A percentile compares a stretch with the other conserved stretches of the same genome.
Evolutionary conservation across 2,888 invertebrate genomes (phyloP).

Genomic region (Pycnomerus fuliginosus): DNA sequence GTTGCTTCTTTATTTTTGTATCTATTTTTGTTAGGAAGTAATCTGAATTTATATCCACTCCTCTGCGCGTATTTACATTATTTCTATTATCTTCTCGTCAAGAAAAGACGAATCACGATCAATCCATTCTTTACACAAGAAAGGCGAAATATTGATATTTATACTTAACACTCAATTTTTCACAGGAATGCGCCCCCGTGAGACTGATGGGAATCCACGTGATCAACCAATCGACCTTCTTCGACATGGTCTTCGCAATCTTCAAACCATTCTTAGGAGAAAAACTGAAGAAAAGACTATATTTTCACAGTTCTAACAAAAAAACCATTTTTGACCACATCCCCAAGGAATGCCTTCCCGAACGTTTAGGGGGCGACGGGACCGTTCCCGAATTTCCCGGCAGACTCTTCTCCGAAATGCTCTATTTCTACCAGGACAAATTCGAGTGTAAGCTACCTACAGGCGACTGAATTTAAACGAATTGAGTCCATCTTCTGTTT

Average conservation of each 20-base stretch:
- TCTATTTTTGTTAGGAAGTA: too few species aligned
- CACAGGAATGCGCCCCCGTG: constrained; percentile 77
- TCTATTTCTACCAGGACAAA: constrained; percentile 65
- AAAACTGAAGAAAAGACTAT: constrained; percentile 73
- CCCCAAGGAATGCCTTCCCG: constrained; percentile 60
- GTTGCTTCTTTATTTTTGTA: too few species aligned
- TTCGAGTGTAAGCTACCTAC: constrained; percentile 73
- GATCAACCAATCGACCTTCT: constrained; percentile 83
- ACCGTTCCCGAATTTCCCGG: constrained; percentile 65
- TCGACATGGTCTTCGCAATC: constrained; percentile 81
- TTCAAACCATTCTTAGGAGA: constrained; percentile 87
- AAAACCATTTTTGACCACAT: constrained; percentile 62
- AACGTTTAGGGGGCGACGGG: constrained; percentile 66
- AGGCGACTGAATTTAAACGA: too few species aligned
- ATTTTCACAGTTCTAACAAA: constrained; percentile 56
- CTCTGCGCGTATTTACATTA: too few species aligned
- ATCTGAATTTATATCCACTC: too few species aligned
- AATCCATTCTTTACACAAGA: too few species aligned
- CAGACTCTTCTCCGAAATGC: constrained; percentile 64
- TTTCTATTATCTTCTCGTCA: too few species aligned
- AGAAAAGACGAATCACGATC: too few species aligned
- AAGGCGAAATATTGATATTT: neutral
- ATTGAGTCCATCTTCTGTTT: too few species aligned
- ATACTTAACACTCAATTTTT: constrained; percentile 22
- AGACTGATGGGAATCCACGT: constrained; percentile 84